Percentiles rank a stretch among this genome's conserved stretches.
phyloP scores from a whole-genome alignment of 2,113 vertebrate species.

The Cygnus buccinator region DNA sequence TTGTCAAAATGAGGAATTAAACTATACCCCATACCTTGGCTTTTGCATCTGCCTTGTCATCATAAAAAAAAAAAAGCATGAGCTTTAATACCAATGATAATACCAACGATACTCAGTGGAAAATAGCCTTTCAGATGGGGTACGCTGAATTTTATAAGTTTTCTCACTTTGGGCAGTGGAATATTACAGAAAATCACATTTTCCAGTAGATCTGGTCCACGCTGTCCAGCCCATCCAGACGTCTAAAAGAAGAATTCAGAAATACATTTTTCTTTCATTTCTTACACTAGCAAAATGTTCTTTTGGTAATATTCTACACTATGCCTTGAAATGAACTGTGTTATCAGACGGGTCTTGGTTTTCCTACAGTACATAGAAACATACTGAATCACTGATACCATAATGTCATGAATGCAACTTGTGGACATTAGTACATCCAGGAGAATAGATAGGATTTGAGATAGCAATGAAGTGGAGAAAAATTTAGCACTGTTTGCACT shows the following conservation, averaged over 20 bases:
- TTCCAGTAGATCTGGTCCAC: slow-evolving; percentile 66
- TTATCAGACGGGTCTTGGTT: not conserved
- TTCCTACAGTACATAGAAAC: not conserved
- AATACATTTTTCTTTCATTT: not conserved
- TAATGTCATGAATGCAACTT: not conserved
- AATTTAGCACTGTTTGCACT: not conserved
- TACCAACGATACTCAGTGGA: slow-evolving; percentile 12
- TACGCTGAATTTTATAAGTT: slow-evolving; percentile 70
- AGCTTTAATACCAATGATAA: slow-evolving; percentile 52
- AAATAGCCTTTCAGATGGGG: slow-evolving; percentile 70
- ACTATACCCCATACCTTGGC: slow-evolving; percentile 53
- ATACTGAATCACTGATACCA: not conserved
- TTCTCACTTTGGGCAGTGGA: slow-evolving; percentile 59
- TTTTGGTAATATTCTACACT: not conserved
- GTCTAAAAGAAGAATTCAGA: slow-evolving; percentile 42
- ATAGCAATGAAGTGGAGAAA: not conserved
- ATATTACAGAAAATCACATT: slow-evolving; percentile 70
- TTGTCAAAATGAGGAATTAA: not conserved
- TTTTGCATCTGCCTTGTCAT: slow-evolving; percentile 55
- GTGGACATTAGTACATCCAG: not conserved
- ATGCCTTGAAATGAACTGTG: not conserved
- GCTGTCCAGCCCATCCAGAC: slow-evolving; percentile 69
- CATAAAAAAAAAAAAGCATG: slow-evolving; percentile 40
- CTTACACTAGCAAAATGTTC: not conserved
- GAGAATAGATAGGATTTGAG: not conserved